Conservation (phyloP, 2,888 invertebrate species). For the Agonopterix subpropinquella region DNA sequence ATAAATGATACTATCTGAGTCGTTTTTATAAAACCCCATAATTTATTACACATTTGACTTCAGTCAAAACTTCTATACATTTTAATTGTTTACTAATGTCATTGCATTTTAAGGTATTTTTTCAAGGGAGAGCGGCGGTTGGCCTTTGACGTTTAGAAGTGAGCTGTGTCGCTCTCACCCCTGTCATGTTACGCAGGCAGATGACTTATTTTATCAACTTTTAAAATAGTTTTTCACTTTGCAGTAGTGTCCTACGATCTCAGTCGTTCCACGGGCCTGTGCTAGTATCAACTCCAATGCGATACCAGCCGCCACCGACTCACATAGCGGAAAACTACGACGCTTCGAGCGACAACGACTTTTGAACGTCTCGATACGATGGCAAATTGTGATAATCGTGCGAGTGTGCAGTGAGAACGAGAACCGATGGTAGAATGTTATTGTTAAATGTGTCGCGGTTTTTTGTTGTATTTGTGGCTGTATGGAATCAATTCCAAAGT, state of each 20-base stretch:
- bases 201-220: not conserved
- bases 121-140: no score
- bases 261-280: conserved; percentile 78
- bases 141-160: no score
- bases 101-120: no score
- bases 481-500: not conserved
- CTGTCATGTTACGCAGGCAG: no score
- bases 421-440: not conserved
- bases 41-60: no score
- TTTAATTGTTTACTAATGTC: no score
- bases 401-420: not conserved
- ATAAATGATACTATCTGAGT: no score
- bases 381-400: not conserved
- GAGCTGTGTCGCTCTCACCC: no score
- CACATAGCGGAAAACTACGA: conserved; percentile 57
- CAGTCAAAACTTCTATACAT: no score
- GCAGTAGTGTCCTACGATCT: conserved; percentile 75
- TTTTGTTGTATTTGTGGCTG: conserved; percentile 1
- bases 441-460: not conserved
- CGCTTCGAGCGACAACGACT: conserved; percentile 72
- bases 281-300: conserved; percentile 45
- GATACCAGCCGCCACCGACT: conserved; percentile 42
- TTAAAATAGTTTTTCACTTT: conserved; percentile 12
- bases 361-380: conserved; percentile 26
- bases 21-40: no score